Percentiles rank a stretch among this genome's conserved stretches.
phyloP scores from a whole-genome alignment of 1,140 invertebrate species.

The Heliconius hermathena region DNA sequence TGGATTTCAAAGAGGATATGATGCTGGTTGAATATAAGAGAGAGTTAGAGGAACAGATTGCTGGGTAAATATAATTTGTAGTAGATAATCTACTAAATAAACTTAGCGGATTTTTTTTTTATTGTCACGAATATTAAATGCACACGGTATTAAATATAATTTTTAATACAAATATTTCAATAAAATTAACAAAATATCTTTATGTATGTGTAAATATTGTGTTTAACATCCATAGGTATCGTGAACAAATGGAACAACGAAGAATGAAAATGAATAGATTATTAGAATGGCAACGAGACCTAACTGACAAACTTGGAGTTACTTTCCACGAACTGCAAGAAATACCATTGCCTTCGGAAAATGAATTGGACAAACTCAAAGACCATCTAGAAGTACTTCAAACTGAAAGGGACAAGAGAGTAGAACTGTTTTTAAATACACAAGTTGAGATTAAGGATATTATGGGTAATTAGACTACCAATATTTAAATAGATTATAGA shows the following conservation, averaged over 20 bases:
- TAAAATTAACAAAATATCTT: neutral
- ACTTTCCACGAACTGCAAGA: slow-evolving; percentile 71
- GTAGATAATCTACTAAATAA: neutral
- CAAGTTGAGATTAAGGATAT: slow-evolving; percentile 82
- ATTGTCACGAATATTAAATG: too few species aligned
- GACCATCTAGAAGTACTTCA: slow-evolving; percentile 81
- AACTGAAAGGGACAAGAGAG: slow-evolving; percentile 80
- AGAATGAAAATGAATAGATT: slow-evolving; percentile 67
- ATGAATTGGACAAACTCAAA: slow-evolving; percentile 80
- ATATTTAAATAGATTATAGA: too few species aligned
- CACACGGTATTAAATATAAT: too few species aligned
- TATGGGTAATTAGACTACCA: slow-evolving; percentile 60
- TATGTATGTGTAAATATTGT: neutral
- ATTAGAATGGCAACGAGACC: slow-evolving; percentile 70
- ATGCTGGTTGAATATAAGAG: slow-evolving; percentile 68
- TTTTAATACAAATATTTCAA: too few species aligned
- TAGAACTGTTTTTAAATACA: slow-evolving; percentile 78
- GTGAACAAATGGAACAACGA: slow-evolving; percentile 70
- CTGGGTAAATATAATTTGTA: slow-evolving; percentile 50
- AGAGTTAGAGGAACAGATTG: slow-evolving; percentile 68
- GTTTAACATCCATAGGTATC: slow-evolving; percentile 52
- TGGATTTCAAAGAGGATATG: slow-evolving; percentile 68
- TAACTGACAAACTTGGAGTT: slow-evolving; percentile 73
- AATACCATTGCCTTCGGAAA: slow-evolving; percentile 78
- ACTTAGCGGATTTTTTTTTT: too few species aligned